These are phyloP conservation scores for Pantala flavescens DNA, from an alignment of 1,140 invertebrate genomes.

Conservation along the genomic window DNA sequence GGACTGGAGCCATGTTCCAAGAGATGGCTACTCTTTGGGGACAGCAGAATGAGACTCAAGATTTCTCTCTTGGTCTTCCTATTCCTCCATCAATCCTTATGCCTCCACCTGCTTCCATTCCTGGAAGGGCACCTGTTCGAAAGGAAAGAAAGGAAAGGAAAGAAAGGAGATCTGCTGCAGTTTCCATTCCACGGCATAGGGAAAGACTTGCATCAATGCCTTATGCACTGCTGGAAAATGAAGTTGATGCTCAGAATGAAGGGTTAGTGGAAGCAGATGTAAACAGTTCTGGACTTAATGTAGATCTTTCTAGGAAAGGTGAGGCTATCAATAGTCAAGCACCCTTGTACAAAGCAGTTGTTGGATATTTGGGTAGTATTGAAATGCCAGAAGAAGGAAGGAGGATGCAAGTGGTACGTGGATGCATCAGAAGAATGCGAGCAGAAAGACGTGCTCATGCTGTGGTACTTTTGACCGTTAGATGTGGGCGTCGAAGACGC, in stretches of 20 bases:
- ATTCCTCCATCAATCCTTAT: neutral
- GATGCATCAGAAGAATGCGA: conserved; percentile 77
- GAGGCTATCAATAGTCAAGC: neutral
- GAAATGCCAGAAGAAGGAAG: conserved; percentile 63
- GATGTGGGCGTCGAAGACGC: conserved; percentile 41
- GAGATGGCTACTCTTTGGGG: conserved; percentile 14
- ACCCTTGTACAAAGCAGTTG: conserved; percentile 45
- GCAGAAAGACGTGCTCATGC: conserved; percentile 82
- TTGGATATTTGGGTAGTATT: conserved; percentile 90
- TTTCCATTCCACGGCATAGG: neutral
- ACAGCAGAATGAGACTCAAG: neutral
- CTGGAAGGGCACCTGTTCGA: neutral
- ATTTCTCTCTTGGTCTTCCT: neutral
- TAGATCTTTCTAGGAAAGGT: neutral
- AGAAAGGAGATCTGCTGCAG: neutral
- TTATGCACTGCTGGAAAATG: conserved; percentile 21
- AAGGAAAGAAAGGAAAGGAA: neutral
- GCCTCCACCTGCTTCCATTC: neutral
- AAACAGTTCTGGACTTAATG: neutral
- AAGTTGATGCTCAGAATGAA: conserved; percentile 43
- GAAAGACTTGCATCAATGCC: neutral
- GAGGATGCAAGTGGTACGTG: conserved; percentile 47
- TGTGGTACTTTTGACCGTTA: conserved; percentile 73
- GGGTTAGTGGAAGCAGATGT: conserved; percentile 32
- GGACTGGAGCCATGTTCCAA: conserved; percentile 43